phyloP scores from a whole-genome alignment of 2,797 vertebrate species.

The Aulostomus chinensis region DNA sequence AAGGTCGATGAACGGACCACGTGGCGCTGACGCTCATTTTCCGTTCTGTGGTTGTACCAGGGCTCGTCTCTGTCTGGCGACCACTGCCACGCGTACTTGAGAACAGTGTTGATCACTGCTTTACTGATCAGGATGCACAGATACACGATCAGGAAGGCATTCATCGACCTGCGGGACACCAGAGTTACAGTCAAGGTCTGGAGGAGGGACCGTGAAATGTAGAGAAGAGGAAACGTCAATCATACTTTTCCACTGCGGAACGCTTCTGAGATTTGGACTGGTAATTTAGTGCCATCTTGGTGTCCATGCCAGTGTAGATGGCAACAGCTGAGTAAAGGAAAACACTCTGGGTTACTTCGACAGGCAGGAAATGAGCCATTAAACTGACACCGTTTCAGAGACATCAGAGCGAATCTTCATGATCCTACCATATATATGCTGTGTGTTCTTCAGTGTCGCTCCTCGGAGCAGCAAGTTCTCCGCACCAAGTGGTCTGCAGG shows the following conservation, averaged over 20 bases:
- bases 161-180: slow-evolving; percentile 89
- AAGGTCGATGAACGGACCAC: slow-evolving; percentile 76
- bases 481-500: slow-evolving; percentile 90
- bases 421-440: slow-evolving; percentile 89
- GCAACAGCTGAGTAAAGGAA: slow-evolving; percentile 85
- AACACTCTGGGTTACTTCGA: not conserved
- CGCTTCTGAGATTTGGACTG: slow-evolving; percentile 99
- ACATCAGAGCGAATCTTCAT: not conserved
- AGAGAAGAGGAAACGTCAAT: not conserved
- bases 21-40: slow-evolving; percentile 89
- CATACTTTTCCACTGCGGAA: slow-evolving; percentile 98
- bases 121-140: slow-evolving; percentile 97
- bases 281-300: slow-evolving; percentile 99
- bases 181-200: not conserved
- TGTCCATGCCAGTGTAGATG: slow-evolving; percentile 98
- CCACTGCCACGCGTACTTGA: slow-evolving; percentile 96
- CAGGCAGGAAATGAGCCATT: too few relatives aligned
- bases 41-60: slow-evolving; percentile 95
- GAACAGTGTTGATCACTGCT: slow-evolving; percentile 91
- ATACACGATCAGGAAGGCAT: slow-evolving; percentile 94
- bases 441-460: slow-evolving; percentile 96
- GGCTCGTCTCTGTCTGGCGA: slow-evolving; percentile 90
- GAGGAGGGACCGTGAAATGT: too few relatives aligned
- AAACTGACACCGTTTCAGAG: too few relatives aligned
- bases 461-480: slow-evolving; percentile 97